These are phyloP conservation scores for Styela clava DNA, from an alignment of 23 tunicate genomes.

Conservation along the genomic window DNA sequence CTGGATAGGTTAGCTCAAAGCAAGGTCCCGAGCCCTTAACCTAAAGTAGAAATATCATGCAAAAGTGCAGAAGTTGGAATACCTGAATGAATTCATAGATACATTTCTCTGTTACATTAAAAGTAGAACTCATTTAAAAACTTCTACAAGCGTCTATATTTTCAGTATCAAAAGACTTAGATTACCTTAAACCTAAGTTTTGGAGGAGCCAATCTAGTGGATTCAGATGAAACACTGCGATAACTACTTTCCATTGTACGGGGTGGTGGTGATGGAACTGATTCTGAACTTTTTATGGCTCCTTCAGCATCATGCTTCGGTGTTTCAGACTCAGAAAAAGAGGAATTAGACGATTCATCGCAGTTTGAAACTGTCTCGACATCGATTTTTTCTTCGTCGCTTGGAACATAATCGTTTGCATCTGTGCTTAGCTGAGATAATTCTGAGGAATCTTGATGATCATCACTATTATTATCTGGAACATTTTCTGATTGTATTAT, in stretches of 20 bases:
- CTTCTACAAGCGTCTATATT: too few species aligned
- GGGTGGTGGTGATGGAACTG: background rate
- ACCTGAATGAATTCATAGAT: too few species aligned
- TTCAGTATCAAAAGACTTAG: too few species aligned
- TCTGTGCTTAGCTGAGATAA: background rate
- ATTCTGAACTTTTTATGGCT: background rate
- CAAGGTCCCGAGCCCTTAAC: too few species aligned
- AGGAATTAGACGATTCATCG: constrained; percentile 10
- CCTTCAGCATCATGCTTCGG: background rate
- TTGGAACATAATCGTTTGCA: background rate
- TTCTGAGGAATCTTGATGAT: background rate
- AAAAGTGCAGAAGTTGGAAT: too few species aligned
- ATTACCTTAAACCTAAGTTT: constrained; percentile 79
- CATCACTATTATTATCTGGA: background rate
- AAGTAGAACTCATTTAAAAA: too few species aligned
- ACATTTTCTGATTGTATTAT: background rate
- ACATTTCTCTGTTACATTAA: too few species aligned
- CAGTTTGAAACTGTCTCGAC: constrained; percentile 24
- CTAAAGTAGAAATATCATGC: too few species aligned
- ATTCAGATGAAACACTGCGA: background rate
- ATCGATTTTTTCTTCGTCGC: constrained; percentile 22
- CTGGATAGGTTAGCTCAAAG: too few species aligned
- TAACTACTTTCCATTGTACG: background rate
- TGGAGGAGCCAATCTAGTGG: constrained; percentile 29
- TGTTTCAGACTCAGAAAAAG: background rate